Evolutionary conservation across 2,113 vertebrate species (phyloP).

Genomic region (Pachypanchax playfairii): DNA sequence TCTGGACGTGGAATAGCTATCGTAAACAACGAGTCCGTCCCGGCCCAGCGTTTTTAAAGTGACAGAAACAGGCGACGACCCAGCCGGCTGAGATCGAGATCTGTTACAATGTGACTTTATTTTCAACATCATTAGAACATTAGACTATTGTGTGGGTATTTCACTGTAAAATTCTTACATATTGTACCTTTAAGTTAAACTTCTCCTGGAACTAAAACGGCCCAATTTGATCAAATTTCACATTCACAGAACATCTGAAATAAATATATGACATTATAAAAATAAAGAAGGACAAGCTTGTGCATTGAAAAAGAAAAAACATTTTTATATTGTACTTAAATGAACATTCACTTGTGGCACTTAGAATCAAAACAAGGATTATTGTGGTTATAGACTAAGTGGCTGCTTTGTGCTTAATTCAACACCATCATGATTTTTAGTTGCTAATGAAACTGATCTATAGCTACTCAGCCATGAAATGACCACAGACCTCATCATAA

Average conservation of each 20-base stretch:
- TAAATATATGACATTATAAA: neutral
- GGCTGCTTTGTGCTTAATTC: constrained; percentile 9
- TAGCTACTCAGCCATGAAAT: constrained; percentile 65
- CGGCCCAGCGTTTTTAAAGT: too few relatives aligned
- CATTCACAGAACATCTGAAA: neutral
- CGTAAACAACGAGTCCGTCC: too few relatives aligned
- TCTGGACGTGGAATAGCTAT: too few relatives aligned
- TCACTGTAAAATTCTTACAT: too few relatives aligned
- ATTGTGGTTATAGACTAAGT: neutral
- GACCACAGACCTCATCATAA: constrained; percentile 60
- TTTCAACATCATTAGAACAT: too few relatives aligned
- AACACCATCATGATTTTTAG: constrained; percentile 26
- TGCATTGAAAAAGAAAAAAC: constrained; percentile 14
- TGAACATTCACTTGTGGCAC: neutral
- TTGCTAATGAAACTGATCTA: constrained; percentile 44
- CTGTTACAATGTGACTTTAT: too few relatives aligned
- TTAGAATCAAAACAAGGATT: neutral
- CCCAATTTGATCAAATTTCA: neutral
- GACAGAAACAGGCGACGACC: too few relatives aligned
- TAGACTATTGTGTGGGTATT: too few relatives aligned
- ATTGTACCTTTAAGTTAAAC: too few relatives aligned
- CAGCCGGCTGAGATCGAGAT: too few relatives aligned
- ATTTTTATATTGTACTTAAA: constrained; percentile 2
- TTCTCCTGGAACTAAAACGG: too few relatives aligned
- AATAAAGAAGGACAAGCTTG: neutral